Evolutionary conservation across 1,140 invertebrate species (phyloP).

Genomic region (Drosophila insularis): DNA sequence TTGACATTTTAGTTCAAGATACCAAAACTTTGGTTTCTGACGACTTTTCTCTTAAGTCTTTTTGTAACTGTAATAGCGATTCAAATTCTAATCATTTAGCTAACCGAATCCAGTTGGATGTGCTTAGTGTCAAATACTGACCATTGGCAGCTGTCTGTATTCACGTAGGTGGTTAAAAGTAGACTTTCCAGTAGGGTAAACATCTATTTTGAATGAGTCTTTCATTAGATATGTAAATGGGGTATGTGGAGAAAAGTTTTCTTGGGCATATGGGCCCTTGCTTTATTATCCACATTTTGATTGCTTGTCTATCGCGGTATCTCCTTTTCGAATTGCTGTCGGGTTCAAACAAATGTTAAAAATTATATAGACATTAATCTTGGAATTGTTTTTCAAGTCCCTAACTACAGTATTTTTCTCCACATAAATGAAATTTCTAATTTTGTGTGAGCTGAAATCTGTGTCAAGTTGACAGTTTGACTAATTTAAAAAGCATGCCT

Average conservation of each 20-base stretch:
- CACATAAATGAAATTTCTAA: constrained; percentile 26
- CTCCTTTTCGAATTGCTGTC: constrained; percentile 38
- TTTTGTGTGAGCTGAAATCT: constrained; percentile 63
- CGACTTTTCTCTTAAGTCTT: constrained; percentile 26
- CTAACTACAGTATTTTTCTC: background rate
- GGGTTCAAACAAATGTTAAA: background rate
- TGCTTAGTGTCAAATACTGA: constrained; percentile 12
- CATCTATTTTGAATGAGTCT: constrained; percentile 34
- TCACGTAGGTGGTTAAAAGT: background rate
- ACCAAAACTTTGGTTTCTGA: constrained; percentile 22
- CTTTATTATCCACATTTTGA: constrained; percentile 26
- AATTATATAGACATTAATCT: background rate
- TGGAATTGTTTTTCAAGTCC: background rate
- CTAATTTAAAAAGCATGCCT: constrained; percentile 71
- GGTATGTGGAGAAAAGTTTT: background rate
- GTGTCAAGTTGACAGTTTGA: constrained; percentile 80
- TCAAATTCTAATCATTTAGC: no score
- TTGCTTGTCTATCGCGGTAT: constrained; percentile 46
- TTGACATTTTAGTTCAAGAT: constrained; percentile 38
- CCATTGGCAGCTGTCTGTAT: constrained; percentile 42
- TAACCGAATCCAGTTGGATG: no score
- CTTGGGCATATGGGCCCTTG: background rate
- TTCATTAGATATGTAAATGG: constrained; percentile 34
- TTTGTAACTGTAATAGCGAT: no score
- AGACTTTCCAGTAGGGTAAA: background rate